Conservation (phyloP, 1,140 invertebrate genomes). For the Lordiphosa collinella region DNA sequence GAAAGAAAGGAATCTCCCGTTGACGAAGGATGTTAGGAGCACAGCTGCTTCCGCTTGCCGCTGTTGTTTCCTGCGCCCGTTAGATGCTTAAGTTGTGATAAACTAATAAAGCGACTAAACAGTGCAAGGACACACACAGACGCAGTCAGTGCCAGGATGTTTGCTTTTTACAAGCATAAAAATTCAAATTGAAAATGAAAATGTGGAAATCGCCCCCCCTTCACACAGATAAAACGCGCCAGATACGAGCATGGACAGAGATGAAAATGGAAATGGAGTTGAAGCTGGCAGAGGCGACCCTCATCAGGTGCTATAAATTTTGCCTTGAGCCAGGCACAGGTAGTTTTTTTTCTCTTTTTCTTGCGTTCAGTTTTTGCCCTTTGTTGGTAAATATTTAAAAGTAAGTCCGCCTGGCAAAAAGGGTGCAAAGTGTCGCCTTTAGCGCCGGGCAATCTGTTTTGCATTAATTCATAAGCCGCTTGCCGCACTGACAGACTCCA, state of each 20-base stretch:
- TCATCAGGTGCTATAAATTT: constrained; percentile 62
- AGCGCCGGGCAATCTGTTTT: constrained; percentile 69
- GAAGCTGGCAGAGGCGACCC: constrained; percentile 25
- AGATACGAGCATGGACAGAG: constrained; percentile 30
- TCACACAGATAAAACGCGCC: constrained; percentile 36
- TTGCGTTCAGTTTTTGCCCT: constrained; percentile 16
- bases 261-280: too few species aligned
- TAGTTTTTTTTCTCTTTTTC: constrained; percentile 45
- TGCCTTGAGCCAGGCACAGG: constrained; percentile 29
- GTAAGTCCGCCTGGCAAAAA: constrained; percentile 23
- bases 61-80: constrained; percentile 39
- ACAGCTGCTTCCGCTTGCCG: constrained; percentile 32
- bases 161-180: constrained; percentile 74
- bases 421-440: constrained; percentile 74
- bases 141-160: constrained; percentile 61
- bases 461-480: constrained; percentile 75
- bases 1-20: constrained; percentile 37
- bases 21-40: constrained; percentile 36
- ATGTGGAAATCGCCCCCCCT: constrained; percentile 32
- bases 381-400: constrained; percentile 67
- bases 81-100: constrained; percentile 65
- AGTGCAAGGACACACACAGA: constrained; percentile 37
- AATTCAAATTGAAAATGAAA: constrained; percentile 74
- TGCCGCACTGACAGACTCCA: constrained; percentile 37
- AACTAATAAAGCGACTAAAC: constrained; percentile 75